Conservation (phyloP, 2,113 vertebrate genomes). For the Microcebus griseorufus region DNA sequence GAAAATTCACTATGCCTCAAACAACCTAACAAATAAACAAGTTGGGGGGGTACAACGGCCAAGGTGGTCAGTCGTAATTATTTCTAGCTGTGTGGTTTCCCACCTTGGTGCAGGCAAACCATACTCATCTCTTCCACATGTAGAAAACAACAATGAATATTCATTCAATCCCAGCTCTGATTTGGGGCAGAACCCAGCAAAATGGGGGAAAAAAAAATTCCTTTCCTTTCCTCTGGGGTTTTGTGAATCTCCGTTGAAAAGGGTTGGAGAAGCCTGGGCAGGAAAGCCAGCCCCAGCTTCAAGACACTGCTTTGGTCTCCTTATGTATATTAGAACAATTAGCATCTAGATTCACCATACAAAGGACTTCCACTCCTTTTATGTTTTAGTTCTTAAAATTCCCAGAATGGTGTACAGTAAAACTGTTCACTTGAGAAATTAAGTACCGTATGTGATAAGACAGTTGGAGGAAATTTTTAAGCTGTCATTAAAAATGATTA, state of each 20-base stretch:
- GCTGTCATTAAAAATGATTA: slow-evolving; percentile 90
- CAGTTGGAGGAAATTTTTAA: slow-evolving; percentile 89
- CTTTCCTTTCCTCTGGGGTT: slow-evolving; percentile 65
- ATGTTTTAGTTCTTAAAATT: slow-evolving; percentile 87
- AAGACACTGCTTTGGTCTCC: slow-evolving; percentile 77
- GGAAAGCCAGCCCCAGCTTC: slow-evolving; percentile 65
- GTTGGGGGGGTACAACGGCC: not conserved
- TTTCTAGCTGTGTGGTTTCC: not conserved
- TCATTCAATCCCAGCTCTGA: slow-evolving; percentile 35
- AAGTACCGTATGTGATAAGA: slow-evolving; percentile 86
- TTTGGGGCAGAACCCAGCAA: slow-evolving; percentile 46
- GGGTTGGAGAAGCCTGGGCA: slow-evolving; percentile 21
- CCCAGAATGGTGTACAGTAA: slow-evolving; percentile 85
- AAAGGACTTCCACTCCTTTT: slow-evolving; percentile 81
- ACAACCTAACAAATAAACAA: not conserved
- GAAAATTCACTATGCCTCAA: not conserved
- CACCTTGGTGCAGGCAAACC: not conserved
- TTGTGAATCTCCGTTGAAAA: slow-evolving; percentile 58
- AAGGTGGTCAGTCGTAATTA: not conserved
- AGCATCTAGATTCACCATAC: slow-evolving; percentile 84
- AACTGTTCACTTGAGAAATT: slow-evolving; percentile 90
- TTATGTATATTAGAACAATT: slow-evolving; percentile 84
- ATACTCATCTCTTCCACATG: not conserved
- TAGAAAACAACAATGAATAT: slow-evolving; percentile 32
- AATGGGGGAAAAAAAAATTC: not conserved